A percentile compares a stretch with the other conserved stretches of the same genome.
Evolutionary conservation across 2,888 invertebrate genomes (phyloP).

Genomic region (Leptura quadrifasciata): DNA sequence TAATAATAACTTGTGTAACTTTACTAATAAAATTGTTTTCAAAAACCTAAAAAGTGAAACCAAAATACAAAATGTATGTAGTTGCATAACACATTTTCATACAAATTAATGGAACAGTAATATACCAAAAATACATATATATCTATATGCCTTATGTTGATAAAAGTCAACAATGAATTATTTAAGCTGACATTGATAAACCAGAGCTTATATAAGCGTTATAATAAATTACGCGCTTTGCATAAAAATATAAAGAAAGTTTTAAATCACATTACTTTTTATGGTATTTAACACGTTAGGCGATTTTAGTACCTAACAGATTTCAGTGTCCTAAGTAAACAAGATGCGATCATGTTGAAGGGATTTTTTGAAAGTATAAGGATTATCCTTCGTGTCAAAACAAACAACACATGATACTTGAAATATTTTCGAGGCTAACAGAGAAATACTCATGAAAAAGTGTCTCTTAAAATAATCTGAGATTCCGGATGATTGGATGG

Average conservation of each 20-base stretch:
- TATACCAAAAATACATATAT: background rate
- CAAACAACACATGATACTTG: background rate
- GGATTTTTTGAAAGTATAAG: background rate
- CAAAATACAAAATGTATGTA: too few species aligned
- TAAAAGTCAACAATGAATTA: background rate
- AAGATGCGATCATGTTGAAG: background rate
- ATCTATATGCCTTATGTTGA: background rate
- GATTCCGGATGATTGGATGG: too few species aligned
- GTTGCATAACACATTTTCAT: too few species aligned
- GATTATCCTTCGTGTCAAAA: background rate
- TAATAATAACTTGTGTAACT: too few species aligned
- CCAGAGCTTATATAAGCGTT: background rate
- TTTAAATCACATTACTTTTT: background rate
- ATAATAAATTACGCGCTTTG: background rate
- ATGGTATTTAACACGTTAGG: background rate
- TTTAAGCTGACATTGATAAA: background rate
- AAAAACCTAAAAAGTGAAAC: too few species aligned
- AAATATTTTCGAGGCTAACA: background rate
- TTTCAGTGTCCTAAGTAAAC: slow-evolving; percentile 1
- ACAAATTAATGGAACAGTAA: too few species aligned
- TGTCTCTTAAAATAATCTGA: too few species aligned
- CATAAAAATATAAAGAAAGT: background rate
- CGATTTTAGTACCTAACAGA: background rate
- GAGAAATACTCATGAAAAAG: background rate
- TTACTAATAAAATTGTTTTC: too few species aligned